phyloP scores from a whole-genome alignment of 1,140 invertebrate species.

The Thaumatotibia leucotreta region DNA sequence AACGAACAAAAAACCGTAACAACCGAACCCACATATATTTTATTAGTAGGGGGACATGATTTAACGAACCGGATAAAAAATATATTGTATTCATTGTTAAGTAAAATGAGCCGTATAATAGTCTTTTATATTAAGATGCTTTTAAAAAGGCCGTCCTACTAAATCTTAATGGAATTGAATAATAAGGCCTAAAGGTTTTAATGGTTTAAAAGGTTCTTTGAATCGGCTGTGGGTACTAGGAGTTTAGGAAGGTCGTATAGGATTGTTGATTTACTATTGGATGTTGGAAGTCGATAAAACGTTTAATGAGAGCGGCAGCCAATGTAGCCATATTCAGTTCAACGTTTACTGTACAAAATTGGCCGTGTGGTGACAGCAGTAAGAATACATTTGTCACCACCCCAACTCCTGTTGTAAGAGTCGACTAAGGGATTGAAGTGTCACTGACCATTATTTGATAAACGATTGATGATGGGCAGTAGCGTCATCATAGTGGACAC shows the following conservation, averaged over 20 bases:
- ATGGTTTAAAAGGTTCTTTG: conserved; percentile 63
- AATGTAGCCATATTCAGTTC: neutral
- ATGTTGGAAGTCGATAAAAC: conserved; percentile 66
- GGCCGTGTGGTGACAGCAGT: too few relatives aligned
- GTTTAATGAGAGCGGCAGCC: conserved; percentile 57
- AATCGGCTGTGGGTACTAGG: conserved; percentile 48
- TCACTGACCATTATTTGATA: too few relatives aligned
- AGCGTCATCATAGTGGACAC: too few relatives aligned
- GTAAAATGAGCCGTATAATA: conserved; percentile 67
- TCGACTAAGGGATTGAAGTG: too few relatives aligned
- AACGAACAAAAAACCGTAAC: neutral
- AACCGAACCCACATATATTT: neutral
- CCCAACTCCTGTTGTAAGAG: too few relatives aligned
- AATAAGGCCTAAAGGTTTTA: conserved; percentile 69
- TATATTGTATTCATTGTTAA: conserved; percentile 58
- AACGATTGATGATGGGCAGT: too few relatives aligned
- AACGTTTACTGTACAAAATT: too few relatives aligned
- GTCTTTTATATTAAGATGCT: conserved; percentile 58
- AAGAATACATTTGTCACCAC: too few relatives aligned
- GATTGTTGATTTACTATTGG: conserved; percentile 58
- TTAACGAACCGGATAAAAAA: conserved; percentile 52
- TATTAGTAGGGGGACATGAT: conserved; percentile 24
- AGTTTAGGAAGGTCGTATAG: conserved; percentile 29
- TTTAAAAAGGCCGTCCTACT: conserved; percentile 61
- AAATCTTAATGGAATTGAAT: conserved; percentile 68